A percentile compares a stretch with the other conserved stretches of the same genome.
Conservation (phyloP, 2,888 invertebrate species). For the Drosophila phalerata region DNA sequence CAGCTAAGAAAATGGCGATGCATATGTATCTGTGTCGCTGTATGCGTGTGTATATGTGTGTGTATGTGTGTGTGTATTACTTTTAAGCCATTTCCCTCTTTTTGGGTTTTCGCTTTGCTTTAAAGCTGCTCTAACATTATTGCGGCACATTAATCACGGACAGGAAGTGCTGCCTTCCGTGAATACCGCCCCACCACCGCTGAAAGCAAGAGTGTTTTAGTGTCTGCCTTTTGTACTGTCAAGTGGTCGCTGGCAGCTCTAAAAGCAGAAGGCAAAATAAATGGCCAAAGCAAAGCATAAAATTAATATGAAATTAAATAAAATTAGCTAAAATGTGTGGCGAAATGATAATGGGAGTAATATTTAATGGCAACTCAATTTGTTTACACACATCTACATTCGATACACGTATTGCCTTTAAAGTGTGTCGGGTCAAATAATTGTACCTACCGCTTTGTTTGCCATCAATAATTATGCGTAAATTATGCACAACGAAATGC, state of each 20-base stretch:
- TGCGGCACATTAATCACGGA: slow-evolving; percentile 74
- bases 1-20: slow-evolving; percentile 60
- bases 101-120: slow-evolving; percentile 51
- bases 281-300: slow-evolving; percentile 42
- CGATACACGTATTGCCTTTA: background rate
- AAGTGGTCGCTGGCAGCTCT: slow-evolving; percentile 53
- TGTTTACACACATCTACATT: slow-evolving; percentile 39
- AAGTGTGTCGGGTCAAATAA: slow-evolving; percentile 20
- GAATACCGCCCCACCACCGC: slow-evolving; percentile 29
- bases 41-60: too few species aligned
- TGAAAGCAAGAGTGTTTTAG: slow-evolving; percentile 77
- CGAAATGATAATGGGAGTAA: slow-evolving; percentile 70
- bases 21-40: slow-evolving; percentile 29
- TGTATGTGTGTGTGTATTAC: slow-evolving; percentile 44
- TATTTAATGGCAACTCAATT: slow-evolving; percentile 72
- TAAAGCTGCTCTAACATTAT: slow-evolving; percentile 73
- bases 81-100: slow-evolving; percentile 67
- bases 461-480: slow-evolving; percentile 69
- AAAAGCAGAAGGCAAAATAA: slow-evolving; percentile 63
- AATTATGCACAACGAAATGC: slow-evolving; percentile 65
- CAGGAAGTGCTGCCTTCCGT: slow-evolving; percentile 57
- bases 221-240: slow-evolving; percentile 56
- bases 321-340: slow-evolving; percentile 67
- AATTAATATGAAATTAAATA: slow-evolving; percentile 77
- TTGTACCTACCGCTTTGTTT: slow-evolving; percentile 52